Conservation (phyloP, 2,113 vertebrate species). For the Osmerus eperlanus region DNA sequence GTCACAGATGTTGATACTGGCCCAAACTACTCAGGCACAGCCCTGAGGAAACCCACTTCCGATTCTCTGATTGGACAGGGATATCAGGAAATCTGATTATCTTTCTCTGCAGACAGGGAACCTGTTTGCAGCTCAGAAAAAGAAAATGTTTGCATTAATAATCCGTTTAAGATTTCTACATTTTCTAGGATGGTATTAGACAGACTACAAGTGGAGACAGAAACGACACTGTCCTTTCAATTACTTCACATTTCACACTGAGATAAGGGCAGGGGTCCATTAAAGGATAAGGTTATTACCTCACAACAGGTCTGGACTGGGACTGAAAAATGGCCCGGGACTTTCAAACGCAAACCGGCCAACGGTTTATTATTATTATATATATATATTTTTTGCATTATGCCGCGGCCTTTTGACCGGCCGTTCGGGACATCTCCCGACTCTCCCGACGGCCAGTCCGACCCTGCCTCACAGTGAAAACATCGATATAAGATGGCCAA, state of each 20-base stretch:
- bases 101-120: background rate
- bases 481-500: background rate
- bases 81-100: background rate
- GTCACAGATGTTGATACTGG: background rate
- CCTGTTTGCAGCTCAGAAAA: background rate
- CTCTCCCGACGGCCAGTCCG: too few species aligned
- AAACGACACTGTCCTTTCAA: background rate
- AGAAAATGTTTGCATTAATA: background rate
- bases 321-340: too few species aligned
- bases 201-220: background rate
- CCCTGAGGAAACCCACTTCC: background rate
- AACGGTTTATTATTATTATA: too few species aligned
- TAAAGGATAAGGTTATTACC: constrained; percentile 35
- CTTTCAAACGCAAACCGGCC: too few species aligned
- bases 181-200: background rate
- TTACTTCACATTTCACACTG: constrained; percentile 47
- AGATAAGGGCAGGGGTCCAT: constrained; percentile 54
- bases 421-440: too few species aligned
- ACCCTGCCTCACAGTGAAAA: constrained; percentile 9
- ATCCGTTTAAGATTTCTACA: background rate
- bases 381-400: too few species aligned
- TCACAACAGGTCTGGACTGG: background rate
- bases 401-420: too few species aligned
- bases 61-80: background rate
- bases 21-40: background rate